A percentile compares a stretch with the other conserved stretches of the same genome.
Conservation (phyloP, 2,797 vertebrate genomes). For the Clarias platycephalus region DNA sequence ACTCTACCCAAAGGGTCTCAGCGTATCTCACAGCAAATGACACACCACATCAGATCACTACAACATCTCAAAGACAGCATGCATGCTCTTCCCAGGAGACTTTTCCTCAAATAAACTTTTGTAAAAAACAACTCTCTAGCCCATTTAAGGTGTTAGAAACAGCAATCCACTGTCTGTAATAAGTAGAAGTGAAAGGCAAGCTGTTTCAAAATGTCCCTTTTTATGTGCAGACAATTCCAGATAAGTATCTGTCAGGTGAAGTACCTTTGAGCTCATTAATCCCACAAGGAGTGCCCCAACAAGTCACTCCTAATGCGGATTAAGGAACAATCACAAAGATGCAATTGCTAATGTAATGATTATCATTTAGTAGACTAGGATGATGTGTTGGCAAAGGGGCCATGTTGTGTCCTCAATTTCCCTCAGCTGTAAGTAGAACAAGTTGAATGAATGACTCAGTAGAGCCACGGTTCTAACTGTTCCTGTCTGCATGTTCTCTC, state of each 20-base stretch:
- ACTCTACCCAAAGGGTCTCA: constrained; percentile 5
- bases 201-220: constrained; percentile 17
- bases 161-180: not conserved
- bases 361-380: constrained; percentile 25
- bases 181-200: not conserved
- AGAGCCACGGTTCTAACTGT: constrained; percentile 30
- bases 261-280: constrained; percentile 45
- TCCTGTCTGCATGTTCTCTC: constrained; percentile 35
- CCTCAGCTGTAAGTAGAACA: constrained; percentile 40
- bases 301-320: constrained; percentile 46
- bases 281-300: constrained; percentile 36
- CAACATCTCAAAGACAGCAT: constrained; percentile 12
- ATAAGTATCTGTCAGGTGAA: constrained; percentile 26
- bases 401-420: constrained; percentile 27
- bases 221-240: constrained; percentile 10
- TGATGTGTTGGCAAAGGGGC: constrained; percentile 18
- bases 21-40: constrained; percentile 18
- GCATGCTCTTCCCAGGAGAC: not conserved
- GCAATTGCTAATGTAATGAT: constrained; percentile 44
- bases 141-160: not conserved
- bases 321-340: constrained; percentile 45
- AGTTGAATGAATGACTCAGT: constrained; percentile 46
- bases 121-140: not conserved
- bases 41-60: constrained; percentile 33
- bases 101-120: constrained; percentile 9